Base-by-base conservation (phyloP, 30 jellyfish, hydroid and myxozoan species). In the Mastigias papua region DNA sequence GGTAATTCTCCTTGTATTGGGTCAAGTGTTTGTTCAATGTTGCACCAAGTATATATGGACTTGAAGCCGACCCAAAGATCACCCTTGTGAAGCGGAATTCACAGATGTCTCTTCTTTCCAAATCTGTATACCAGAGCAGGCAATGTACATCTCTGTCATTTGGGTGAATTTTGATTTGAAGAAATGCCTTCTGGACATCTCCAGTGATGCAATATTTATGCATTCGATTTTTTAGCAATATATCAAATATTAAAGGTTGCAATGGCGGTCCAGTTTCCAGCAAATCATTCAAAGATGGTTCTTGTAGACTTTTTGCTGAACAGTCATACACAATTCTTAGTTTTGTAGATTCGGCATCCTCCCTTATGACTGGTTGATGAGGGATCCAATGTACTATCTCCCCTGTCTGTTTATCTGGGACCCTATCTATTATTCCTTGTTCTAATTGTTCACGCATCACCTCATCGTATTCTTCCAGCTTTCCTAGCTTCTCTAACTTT, bases 221-320 rank as follows among this genome's bases (percentile, higher is more conserved):
- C n/a, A n/a, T n/a, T n/a, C n/a, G n/a, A n/a, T n/a, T n/a, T n/a
- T n/a, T n/a, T n/a, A n/a, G n/a, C n/a, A n/a, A n/a, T n/a, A n/a
- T n/a, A n/a, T n/a, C n/a, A n/a, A n/a, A n/a, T n/a, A n/a, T n/a
- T n/a, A n/a, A n/a, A n/a, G n/a, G n/a, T n/a, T n/a, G n/a, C n/a
- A n/a, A n/a, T n/a, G n/a, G n/a, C n/a, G n/a, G n/a, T n/a, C n/a
- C n/a, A n/a, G n/a, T n/a, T n/a, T n/a, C n/a, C n/a, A n/a, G n/a
- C n/a, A n/a, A n/a, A 88, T 86, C 98, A 58, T 92, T 92, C 91
- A 92, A 71, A n/a, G 98, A 86, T 9, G 97, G 89, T 30, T 27
- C 65, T 23, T 82, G 58, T 27, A 66, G 62, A 46, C 67, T 84
- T n/a, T 78, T 58, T 81, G 97, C 90, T 51, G 89, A 89, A 27